Conservation (phyloP, 1,140 invertebrate species). For the Prorops nasuta region DNA sequence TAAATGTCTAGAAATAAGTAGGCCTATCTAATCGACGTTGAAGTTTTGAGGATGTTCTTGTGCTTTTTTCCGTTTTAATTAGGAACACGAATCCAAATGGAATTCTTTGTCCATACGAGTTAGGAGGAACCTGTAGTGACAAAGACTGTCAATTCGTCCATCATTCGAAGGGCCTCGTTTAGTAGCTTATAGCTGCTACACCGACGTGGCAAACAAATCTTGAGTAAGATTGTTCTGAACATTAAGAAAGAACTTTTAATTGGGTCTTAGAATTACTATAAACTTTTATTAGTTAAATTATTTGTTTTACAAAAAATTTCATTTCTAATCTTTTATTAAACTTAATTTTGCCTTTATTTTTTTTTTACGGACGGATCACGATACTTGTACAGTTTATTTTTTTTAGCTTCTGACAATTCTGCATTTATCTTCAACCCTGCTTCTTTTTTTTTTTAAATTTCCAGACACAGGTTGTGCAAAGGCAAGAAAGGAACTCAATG, state of each 20-base stretch:
- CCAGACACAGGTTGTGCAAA: conserved; percentile 25
- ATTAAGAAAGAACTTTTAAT: conserved; percentile 15
- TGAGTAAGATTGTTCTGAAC: conserved; percentile 53
- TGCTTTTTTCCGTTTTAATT: conserved; percentile 37
- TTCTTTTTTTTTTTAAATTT: conserved; percentile 24
- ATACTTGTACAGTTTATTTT: too few relatives aligned
- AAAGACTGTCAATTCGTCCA: conserved; percentile 49
- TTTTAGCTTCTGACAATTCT: too few relatives aligned
- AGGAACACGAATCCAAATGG: conserved; percentile 44
- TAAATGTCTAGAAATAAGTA: conserved; percentile 1
- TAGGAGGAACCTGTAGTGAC: conserved; percentile 52
- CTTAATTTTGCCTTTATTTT: conserved; percentile 7
- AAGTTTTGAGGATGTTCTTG: conserved; percentile 34
- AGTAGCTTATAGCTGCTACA: conserved; percentile 29
- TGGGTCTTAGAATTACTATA: background rate
- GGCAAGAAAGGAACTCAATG: too few relatives aligned
- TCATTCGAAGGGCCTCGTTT: conserved; percentile 33
- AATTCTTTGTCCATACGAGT: conserved; percentile 51
- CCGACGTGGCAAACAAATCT: conserved; percentile 30
- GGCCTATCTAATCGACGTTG: too few relatives aligned
- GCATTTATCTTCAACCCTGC: background rate
- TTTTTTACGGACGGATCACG: too few relatives aligned
- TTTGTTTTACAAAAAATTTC: conserved; percentile 1
- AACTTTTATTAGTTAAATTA: conserved; percentile 1
- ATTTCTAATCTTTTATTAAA: conserved; percentile 5